Evolutionary conservation across 2,113 vertebrate genomes (phyloP).

Genomic region (Rhabdomys dilectus): DNA sequence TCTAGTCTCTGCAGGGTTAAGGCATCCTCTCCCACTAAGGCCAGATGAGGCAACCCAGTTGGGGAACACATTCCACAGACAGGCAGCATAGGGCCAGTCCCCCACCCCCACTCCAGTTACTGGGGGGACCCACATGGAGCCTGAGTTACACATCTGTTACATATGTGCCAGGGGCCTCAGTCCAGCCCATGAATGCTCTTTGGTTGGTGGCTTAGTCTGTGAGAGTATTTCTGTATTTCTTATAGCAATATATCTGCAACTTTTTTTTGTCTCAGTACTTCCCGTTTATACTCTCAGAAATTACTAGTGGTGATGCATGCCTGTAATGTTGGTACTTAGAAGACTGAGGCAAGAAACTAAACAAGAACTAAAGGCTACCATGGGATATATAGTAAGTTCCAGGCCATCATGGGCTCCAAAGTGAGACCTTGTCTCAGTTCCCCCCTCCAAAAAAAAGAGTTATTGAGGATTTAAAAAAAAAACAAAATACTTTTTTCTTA

Average conservation of each 20-base stretch:
- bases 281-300: slow-evolving; percentile 21
- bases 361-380: neutral
- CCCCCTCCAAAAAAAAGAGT: neutral
- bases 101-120: too few species aligned
- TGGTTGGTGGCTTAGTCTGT: too few species aligned
- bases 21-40: too few species aligned
- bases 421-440: neutral
- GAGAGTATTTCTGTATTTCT: neutral
- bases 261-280: slow-evolving; percentile 27
- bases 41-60: too few species aligned
- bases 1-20: too few species aligned
- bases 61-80: too few species aligned
- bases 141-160: too few species aligned
- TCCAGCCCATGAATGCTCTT: too few species aligned
- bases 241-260: neutral
- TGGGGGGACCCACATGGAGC: too few species aligned
- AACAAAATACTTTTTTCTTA: slow-evolving; percentile 54
- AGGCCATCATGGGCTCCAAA: neutral
- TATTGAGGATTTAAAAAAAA: neutral
- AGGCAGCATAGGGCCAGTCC: too few species aligned
- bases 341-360: neutral
- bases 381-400: neutral
- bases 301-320: neutral
- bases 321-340: neutral
- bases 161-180: too few species aligned